Evolutionary conservation across 2,888 invertebrate species (phyloP).

Genomic region (Helleia helle): DNA sequence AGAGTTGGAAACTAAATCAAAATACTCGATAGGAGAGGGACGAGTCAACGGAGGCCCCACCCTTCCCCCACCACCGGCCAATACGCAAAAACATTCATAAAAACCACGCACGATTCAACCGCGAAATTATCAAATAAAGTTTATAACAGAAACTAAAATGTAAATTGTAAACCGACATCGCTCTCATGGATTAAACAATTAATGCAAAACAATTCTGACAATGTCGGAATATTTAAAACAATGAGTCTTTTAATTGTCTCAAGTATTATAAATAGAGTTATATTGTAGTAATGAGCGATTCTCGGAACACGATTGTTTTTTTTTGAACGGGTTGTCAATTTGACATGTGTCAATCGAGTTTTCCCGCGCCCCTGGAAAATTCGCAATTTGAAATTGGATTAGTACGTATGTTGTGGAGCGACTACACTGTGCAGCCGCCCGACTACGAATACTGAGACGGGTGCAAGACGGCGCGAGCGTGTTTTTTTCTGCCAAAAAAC

Average conservation of each 20-base stretch:
- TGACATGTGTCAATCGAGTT: slow-evolving; percentile 35
- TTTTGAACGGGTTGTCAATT: slow-evolving; percentile 23
- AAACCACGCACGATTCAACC: slow-evolving; percentile 61
- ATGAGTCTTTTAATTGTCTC: slow-evolving; percentile 53
- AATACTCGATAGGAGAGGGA: slow-evolving; percentile 72
- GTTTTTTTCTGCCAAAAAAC: slow-evolving; percentile 69
- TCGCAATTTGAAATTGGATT: slow-evolving; percentile 31
- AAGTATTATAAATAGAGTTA: slow-evolving; percentile 60
- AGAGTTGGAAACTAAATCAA: slow-evolving; percentile 73
- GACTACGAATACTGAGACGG: slow-evolving; percentile 54
- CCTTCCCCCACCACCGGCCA: slow-evolving; percentile 58
- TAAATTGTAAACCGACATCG: slow-evolving; percentile 54
- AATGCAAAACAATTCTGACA: slow-evolving; percentile 60
- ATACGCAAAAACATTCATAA: slow-evolving; percentile 71
- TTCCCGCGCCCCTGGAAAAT: slow-evolving; percentile 59
- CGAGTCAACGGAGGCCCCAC: slow-evolving; percentile 65
- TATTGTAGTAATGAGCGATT: slow-evolving; percentile 13
- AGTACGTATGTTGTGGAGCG: slow-evolving; percentile 38
- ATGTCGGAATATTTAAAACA: slow-evolving; percentile 64
- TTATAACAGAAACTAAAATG: slow-evolving; percentile 40
- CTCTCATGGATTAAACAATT: slow-evolving; percentile 42
- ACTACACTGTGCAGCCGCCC: slow-evolving; percentile 59
- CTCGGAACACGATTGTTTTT: slow-evolving; percentile 40
- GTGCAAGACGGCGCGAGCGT: slow-evolving; percentile 34
- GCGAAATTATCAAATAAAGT: slow-evolving; percentile 61